These are phyloP conservation scores for Eremophila alpestris DNA, from an alignment of 2,797 vertebrate genomes.

Conservation along the genomic window DNA sequence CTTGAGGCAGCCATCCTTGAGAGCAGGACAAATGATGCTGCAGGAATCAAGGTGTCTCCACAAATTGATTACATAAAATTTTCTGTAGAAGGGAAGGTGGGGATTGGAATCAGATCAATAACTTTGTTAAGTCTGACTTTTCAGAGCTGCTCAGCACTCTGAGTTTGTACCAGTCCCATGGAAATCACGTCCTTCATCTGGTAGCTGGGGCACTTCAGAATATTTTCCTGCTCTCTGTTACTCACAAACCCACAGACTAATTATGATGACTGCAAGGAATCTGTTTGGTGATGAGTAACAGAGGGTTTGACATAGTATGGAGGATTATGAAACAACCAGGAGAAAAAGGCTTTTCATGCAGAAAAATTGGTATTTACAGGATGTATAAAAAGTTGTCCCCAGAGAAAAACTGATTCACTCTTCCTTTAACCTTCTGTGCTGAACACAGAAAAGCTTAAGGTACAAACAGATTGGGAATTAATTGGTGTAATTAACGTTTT, in stretches of 20 bases:
- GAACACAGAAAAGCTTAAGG: conserved; percentile 84
- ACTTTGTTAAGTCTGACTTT: neutral
- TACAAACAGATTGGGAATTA: conserved; percentile 96
- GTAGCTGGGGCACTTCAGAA: neutral
- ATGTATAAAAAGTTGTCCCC: conserved; percentile 10
- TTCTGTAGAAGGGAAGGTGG: neutral
- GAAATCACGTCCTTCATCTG: neutral
- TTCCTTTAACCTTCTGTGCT: conserved; percentile 91
- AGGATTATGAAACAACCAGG: neutral
- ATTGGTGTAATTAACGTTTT: conserved; percentile 99
- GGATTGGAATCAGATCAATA: neutral
- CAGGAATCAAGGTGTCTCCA: neutral
- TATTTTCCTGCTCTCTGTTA: neutral
- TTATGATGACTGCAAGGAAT: neutral
- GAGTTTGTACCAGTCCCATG: neutral
- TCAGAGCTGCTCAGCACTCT: neutral
- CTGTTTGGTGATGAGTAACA: neutral
- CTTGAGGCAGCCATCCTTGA: neutral
- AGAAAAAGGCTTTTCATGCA: neutral
- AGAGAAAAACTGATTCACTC: conserved; percentile 84
- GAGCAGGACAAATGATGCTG: neutral
- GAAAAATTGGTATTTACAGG: neutral
- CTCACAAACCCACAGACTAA: neutral
- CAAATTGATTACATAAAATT: neutral
- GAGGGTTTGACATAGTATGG: neutral